Evolutionary conservation across 1,140 invertebrate genomes (phyloP), one percentile per base, ranked within the genome.

Genomic region (Drosophila suzukii): DNA sequence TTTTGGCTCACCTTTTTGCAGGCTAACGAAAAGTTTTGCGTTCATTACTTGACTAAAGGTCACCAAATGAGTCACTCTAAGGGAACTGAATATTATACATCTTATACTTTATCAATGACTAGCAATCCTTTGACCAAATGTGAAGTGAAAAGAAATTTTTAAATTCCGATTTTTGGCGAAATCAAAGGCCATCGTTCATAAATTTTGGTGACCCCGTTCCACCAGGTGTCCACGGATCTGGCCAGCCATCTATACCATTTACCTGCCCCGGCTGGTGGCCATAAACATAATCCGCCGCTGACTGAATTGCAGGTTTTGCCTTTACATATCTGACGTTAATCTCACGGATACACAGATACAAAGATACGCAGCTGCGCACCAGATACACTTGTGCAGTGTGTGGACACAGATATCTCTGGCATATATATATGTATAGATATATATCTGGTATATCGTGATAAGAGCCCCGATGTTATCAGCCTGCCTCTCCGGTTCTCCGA

Each of bases 251-350:
- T n/a, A 10, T 6, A 20, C 32, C 32, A 53, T 36, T 53, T 36
- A 60, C 54, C 24, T 15, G 38, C 24, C 38, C 32, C 36, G 6
- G 4, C 11, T 15, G 20, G n/a, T 57, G 41, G 77, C 43, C 73
- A 81, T 85, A 84, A 85, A 85, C 78, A 74, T 85, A 84, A 85
- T 85, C 77, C 77, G 34, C 47, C 38, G 61, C 66, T 60, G 32
- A 71, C 78, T 77, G 65, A 54, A 75, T 51, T 62, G 76, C 57
- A 84, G 47, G n/a, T n/a, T n/a, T n/a, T n/a, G n/a, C n/a, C 71
- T 85, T 77, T 60, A 70, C 77, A 80, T 75, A 70, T 81, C 82
- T 85, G 82, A 85, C 82, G 78, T 72, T 85, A 86, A 85, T 85
- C 82, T 84, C 63, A 50, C 71, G 47, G 39, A 75, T 54, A 75